Evolutionary conservation across 1,140 invertebrate genomes (phyloP), one percentile per base, ranked within the genome.

Genomic region (Tetramorium alpestre): DNA sequence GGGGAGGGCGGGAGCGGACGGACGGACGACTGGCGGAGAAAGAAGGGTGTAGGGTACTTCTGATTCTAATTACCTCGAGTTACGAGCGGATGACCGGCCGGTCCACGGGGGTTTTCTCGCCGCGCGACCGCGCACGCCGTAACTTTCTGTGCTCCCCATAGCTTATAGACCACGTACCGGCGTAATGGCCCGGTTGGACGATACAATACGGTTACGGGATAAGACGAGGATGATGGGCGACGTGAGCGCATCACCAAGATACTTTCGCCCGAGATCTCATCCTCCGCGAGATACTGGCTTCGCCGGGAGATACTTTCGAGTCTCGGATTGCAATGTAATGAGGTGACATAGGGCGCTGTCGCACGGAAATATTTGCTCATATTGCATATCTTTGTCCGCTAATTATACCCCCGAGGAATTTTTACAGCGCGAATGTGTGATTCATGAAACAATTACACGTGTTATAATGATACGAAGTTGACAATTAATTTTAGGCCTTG

Each of bases 61-160:
- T 89, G 91, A 92, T 92, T 92, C 91, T 92, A 92, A 92, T 92
- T 92, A 92, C 91, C 87, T 92, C 82, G 87, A 92, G 91, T 92
- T 92, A 92, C 91, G 90, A 92, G 88, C 88, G 88, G 85, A 91
- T 86, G 78, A 90, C 85, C 89, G 86, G 85, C 85, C 78, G 86
- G 81, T 90, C 87, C 67, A 85, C 80, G 78, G 73, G 54, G 80
- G 62, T 85, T 89, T 88, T 67, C 90, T 89, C 88, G 85, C 77
- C 84, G 56, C 80, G 56, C 64, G 47, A 84, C 44, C 76, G 77
- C 84, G 84, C 84, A 69, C 88, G 28, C 88, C 81, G 77, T 85
- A 87, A 90, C 87, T 69, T 49, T 87, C 82, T 22, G 51, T 78
- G 85, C 64, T 90, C 75, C 25, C 56, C 69, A 77, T 89, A 73